Evolutionary conservation across 2,113 vertebrate species (phyloP), one percentile per base, ranked within the genome.

Genomic region (Dermatemys mawii): DNA sequence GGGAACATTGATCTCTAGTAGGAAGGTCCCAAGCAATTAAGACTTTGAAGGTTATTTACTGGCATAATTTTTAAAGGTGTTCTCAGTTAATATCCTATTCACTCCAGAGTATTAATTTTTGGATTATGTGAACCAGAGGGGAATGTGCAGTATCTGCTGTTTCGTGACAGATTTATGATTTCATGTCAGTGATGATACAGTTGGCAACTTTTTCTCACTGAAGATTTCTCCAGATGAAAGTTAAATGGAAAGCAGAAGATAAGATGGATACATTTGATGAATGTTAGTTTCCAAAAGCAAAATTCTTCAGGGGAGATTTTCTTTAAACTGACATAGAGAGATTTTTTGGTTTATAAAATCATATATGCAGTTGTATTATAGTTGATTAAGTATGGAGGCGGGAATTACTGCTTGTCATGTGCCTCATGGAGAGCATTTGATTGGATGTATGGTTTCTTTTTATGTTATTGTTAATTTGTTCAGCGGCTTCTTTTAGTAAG

Each of bases 401-500:
- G 38, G 8, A 27, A 57, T 67, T 88, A 32, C 57, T 93, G 41
- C 35, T 95, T 73, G 12, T 86, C 51, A 10, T 87, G 22, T 57
- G 49, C 63, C 49, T 81, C 11, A 26, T 79, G 50, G n/a, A 10
- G 41, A 89, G 35, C 53, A 5, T 26, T 75, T 75, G 11, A 75
- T 44, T 70, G 41, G 24, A 41, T 26, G 38, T 73, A 41, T 24
- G 21, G 11, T 38, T 93, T 29, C 4, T 81, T 93, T 75, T 78
- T 38, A 22, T 75, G 67, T 81, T n/a, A 50, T 24, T 78, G 86
- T 87, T 73, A 2, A 5, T 82, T 93, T 86, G 60, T 89, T 94
- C 90, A 73, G 81, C 80, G n/a, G 38, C 46, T 91, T 96, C 84
- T 41, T 94, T 91, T 93, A 91, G 24, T 44, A 84, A 75, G 14